phyloP scores from a whole-genome alignment of 2,113 vertebrate species.

The Callocephalon fimbriatum region DNA sequence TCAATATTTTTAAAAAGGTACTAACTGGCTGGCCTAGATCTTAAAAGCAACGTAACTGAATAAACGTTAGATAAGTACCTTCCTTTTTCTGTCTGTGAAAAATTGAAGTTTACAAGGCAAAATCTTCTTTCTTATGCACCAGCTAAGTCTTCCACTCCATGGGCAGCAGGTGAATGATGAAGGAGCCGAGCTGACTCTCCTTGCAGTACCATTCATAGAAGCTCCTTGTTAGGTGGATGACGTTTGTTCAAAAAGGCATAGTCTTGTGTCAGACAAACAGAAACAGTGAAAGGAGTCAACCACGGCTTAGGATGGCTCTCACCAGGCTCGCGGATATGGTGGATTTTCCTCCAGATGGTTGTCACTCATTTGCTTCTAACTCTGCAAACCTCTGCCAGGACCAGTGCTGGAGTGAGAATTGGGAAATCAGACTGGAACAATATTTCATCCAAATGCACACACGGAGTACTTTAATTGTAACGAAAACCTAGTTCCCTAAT shows the following conservation, averaged over 20 bases:
- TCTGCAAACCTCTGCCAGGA: background rate
- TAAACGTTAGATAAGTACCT: rapidly evolving
- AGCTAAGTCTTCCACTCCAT: background rate
- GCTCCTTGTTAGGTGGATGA: background rate
- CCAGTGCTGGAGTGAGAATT: background rate
- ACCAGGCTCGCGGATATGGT: background rate
- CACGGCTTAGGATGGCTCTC: background rate
- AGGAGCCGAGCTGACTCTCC: background rate
- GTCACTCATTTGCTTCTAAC: background rate
- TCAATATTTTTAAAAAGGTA: background rate
- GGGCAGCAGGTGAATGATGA: background rate
- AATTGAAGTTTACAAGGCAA: background rate
- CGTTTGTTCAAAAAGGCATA: rapidly evolving
- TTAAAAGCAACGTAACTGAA: background rate
- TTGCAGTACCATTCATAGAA: rapidly evolving
- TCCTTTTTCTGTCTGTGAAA: background rate
- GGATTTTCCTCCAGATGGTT: background rate
- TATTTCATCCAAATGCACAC: background rate
- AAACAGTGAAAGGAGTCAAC: background rate
- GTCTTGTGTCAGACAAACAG: background rate
- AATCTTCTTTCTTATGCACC: background rate
- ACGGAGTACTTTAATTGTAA: background rate
- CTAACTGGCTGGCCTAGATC: background rate
- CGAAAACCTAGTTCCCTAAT: background rate
- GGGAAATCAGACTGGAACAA: background rate